Conservation (phyloP, 2,113 vertebrate genomes). For the Dicaeum eximium region DNA sequence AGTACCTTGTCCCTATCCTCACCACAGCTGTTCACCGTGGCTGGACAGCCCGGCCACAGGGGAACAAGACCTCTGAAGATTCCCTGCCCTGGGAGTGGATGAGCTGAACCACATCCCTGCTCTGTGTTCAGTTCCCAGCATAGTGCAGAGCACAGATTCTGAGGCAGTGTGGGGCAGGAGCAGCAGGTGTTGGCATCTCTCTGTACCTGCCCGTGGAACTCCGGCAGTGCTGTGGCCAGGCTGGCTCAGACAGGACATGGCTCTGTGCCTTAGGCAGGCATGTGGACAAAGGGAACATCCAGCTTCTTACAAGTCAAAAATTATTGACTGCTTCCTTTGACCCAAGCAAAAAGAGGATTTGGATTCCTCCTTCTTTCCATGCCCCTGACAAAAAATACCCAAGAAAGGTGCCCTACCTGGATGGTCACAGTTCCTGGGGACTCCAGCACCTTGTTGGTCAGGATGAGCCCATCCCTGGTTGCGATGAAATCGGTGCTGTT, state of each 20-base stretch:
- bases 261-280: background rate
- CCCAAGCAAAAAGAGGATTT: background rate
- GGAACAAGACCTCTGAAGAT: background rate
- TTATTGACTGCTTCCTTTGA: background rate
- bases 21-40: background rate
- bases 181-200: background rate
- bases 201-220: background rate
- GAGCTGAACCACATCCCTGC: background rate
- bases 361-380: background rate
- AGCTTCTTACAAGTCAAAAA: background rate
- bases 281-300: background rate
- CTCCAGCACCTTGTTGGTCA: conserved; percentile 73
- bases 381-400: background rate
- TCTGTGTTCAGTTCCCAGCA: background rate
- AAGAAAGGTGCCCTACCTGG: conserved; percentile 16
- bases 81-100: background rate
- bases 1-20: background rate
- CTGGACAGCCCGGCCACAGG: background rate
- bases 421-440: conserved; percentile 8
- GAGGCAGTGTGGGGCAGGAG: background rate
- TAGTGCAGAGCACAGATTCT: background rate
- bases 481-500: conserved; percentile 81
- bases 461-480: conserved; percentile 78
- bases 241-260: background rate
- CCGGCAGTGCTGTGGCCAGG: background rate